Evolutionary conservation across 2,888 invertebrate species (phyloP), one percentile per base, ranked within the genome.

Genomic region (Fragum sueziense): DNA sequence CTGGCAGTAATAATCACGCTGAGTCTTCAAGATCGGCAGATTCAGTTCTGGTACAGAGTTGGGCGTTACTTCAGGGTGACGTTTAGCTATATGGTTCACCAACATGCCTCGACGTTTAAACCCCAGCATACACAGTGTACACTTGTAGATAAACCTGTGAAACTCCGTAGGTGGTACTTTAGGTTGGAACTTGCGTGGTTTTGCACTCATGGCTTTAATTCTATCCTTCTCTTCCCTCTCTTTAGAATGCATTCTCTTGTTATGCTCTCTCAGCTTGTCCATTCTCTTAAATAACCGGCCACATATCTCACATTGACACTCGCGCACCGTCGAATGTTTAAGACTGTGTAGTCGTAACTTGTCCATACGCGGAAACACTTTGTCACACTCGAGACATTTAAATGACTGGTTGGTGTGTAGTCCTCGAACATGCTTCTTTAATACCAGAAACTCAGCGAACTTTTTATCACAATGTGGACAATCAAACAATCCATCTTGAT

Each of bases 51-150:
- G 96, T 47, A 96, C 95, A 7, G 91, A 88, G 57, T 93, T 93
- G 0, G 92, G 95, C 94, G 33, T 96, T 95, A 94, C 96, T 96
- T 84, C 96, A 20, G 94, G 94, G 85, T 94, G 94, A 22, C 93
- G 87, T 90, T 96, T 97, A 80, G 96, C 97, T 86, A 97, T 93
- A 93, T 97, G 97, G 93, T 97, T 97, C 2, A 96, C 96, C 59
- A 96, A 93, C 96, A 97, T 96, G 1, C 97, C 97, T 82, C 97
- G 95, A 73, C 97, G 94, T 94, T 97, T 96, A 91, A 97, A 96
- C 81, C 96, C 96, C 34, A 96, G 94, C 90, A 96, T 93, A 92
- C 97, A 97, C 68, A 95, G 94, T 87, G 96, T 95, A 91, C 97
- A 97, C 91, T 96, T 96, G 93, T 96, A 96, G 79, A 96, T 95